Evolutionary conservation across 1,140 invertebrate genomes (phyloP).

Genomic region (Sitobion miscanthi): DNA sequence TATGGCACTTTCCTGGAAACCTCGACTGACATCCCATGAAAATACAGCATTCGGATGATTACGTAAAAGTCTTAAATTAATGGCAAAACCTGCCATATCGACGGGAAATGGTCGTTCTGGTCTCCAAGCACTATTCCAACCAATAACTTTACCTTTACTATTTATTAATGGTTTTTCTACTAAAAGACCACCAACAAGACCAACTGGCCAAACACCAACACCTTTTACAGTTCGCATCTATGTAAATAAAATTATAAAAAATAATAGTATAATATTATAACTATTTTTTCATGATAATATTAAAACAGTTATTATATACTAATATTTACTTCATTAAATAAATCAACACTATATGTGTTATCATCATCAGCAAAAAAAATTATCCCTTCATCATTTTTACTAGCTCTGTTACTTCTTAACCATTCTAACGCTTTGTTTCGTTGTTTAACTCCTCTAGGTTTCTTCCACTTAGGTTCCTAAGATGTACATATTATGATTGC

Average conservation of each 20-base stretch:
- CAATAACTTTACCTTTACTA: conserved; percentile 75
- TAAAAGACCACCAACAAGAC: conserved; percentile 88
- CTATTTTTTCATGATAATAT: neutral
- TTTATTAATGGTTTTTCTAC: conserved; percentile 82
- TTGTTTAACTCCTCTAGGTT: conserved; percentile 94
- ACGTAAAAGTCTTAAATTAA: conserved; percentile 83
- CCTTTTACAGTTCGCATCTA: conserved; percentile 74
- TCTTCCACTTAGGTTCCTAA: conserved; percentile 83
- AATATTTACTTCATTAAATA: conserved; percentile 83
- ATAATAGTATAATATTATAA: neutral
- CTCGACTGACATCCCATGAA: conserved; percentile 81
- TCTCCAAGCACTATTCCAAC: conserved; percentile 86
- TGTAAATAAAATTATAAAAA: conserved; percentile 59
- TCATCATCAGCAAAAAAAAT: conserved; percentile 99
- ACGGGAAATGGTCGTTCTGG: conserved; percentile 91
- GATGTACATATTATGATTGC: neutral
- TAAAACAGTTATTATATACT: neutral
- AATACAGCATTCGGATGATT: conserved; percentile 76
- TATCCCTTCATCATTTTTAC: conserved; percentile 72
- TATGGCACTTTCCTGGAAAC: conserved; percentile 92
- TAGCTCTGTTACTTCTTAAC: conserved; percentile 74
- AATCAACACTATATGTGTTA: conserved; percentile 88
- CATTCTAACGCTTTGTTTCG: conserved; percentile 88
- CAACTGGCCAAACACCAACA: conserved; percentile 97
- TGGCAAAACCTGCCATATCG: conserved; percentile 98